Base-by-base conservation (phyloP, 1,140 invertebrate genomes). In the Pteromalus puparum region DNA sequence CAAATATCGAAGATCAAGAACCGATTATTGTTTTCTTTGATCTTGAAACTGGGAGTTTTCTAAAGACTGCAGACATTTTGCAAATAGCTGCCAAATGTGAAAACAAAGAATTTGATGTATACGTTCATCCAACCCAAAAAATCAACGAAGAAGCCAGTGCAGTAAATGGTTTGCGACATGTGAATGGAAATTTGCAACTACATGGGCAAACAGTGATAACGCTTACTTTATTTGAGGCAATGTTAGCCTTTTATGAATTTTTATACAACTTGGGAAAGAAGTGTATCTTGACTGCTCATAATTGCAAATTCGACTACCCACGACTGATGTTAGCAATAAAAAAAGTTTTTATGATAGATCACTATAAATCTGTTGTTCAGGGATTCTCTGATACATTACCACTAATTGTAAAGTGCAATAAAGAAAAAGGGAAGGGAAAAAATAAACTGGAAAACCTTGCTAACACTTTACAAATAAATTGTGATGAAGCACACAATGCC, bases 261-360 rank as follows among this genome's bases (percentile, higher is more conserved):
- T 79, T 86, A 34, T 78, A 42, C 46, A 79, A 15, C 15, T 80
- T 87, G 30, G 46, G 18, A 74, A 46, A 79, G 72, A 84, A 84
- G 38, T 87, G 86, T 34, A 84, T 87, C 70, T 68, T 81, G 68
- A 81, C 83, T 15, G 83, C 83, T 65, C 86, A 87, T 67, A 87
- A 87, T 80, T 87, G 86, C 65, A 73, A n/a, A 74, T 87, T 87
- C 48, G 86, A 86, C 72, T 86, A 82, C 24, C 68, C 67, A 18
- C 18, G 81, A 65, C 72, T 86, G 42, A 82, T 87, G 24, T 67
- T 73, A 73, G 83, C 83, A 30, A 68, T 85, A 1, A 34, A 83
- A 73, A 85, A 87, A 83, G 65, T 72, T 46, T 83, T 76, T 53
- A 79, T 87, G 73, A 72, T 72, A 42, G 38, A 87, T 34, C 76